Base-by-base conservation (phyloP, 2,113 vertebrate species). In the Spilogale gracilis region DNA sequence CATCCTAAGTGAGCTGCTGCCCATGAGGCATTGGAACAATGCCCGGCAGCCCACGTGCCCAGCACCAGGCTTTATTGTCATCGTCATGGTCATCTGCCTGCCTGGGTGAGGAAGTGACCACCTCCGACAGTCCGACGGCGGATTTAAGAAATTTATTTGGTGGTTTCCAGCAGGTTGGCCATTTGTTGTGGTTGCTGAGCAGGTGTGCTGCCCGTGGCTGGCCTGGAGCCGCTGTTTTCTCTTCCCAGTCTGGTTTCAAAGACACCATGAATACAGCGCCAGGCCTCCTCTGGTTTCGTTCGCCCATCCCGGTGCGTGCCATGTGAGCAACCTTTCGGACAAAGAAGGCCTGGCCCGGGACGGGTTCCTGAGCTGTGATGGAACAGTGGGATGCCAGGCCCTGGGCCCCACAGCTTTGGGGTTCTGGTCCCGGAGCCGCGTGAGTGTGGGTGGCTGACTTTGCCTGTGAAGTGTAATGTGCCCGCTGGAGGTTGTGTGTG, bases 31-130 rank as follows among this genome's bases (percentile, higher is more conserved):
- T 48, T 12, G 2, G 0, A 3, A 6, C 25, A 23, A 32, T 11
- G 1, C n/a, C 79, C 8, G 0, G 60, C 48, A 3, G 0, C 0
- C 20, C 6, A 5, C 27, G 23, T 5, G 63, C 83, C 38, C 76
- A 0, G n/a, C 2, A 6, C 4, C 3, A 17, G 54, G 61, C 12
- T 0, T 30, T 6, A 2, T 18, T 16, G 27, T 43, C 56, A 2
- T 16, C 25, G 50, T 38, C 69, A 0, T 6, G 4, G 0, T n/a
- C 71, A 5, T 1, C 91, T 12, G 0, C 76, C n/a, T 21, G 43
- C 79, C 58, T n/a, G 0, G 60, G 61, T 48, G 63, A 9, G 8
- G 6, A 20, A 80, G 0, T 2, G 82, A 43, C 83, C 1, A 0
- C 61, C 1, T 25, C 52, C 23, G 0, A 9, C 20, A 2, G 18